These are phyloP conservation scores for Antedon mediterranea DNA, from an alignment of 53 echinoderm and acorn worm genomes.

Conservation along the genomic window DNA sequence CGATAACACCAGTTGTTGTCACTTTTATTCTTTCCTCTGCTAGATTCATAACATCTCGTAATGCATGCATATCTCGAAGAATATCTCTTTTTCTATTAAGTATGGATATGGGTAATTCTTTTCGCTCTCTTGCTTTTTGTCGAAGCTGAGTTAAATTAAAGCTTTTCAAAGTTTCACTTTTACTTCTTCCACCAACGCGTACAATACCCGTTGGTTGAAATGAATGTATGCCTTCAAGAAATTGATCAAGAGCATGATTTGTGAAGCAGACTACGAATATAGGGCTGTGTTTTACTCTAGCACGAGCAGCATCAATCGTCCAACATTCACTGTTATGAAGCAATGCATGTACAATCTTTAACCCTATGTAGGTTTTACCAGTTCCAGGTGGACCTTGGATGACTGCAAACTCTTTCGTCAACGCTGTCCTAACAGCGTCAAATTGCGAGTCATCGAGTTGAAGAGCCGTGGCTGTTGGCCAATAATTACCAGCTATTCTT, in stretches of 20 bases:
- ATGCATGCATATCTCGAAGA: background rate
- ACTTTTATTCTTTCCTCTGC: constrained; percentile 22
- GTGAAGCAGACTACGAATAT: constrained; percentile 73
- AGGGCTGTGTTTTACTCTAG: constrained; percentile 12
- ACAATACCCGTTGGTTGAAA: constrained; percentile 50
- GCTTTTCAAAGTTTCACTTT: constrained; percentile 47
- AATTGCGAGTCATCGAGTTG: constrained; percentile 60
- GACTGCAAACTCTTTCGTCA: constrained; percentile 58
- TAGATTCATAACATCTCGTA: constrained; percentile 23
- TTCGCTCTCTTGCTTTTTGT: background rate
- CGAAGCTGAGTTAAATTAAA: constrained; percentile 42
- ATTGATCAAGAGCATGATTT: constrained; percentile 91
- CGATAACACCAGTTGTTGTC: constrained; percentile 38
- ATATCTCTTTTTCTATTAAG: background rate
- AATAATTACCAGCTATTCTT: constrained; percentile 1
- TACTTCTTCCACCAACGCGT: constrained; percentile 73
- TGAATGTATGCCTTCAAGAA: constrained; percentile 57
- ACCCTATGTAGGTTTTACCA: constrained; percentile 79
- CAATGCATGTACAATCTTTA: constrained; percentile 63
- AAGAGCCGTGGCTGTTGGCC: constrained; percentile 38
- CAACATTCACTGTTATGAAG: constrained; percentile 27
- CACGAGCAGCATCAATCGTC: constrained; percentile 8
- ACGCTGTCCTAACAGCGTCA: constrained; percentile 49
- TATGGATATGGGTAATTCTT: constrained; percentile 1
- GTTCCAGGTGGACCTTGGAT: constrained; percentile 95